Evolutionary conservation across 2,888 invertebrate species (phyloP), one percentile per base, ranked within the genome.

Genomic region (Rhamphomyia laevipes): DNA sequence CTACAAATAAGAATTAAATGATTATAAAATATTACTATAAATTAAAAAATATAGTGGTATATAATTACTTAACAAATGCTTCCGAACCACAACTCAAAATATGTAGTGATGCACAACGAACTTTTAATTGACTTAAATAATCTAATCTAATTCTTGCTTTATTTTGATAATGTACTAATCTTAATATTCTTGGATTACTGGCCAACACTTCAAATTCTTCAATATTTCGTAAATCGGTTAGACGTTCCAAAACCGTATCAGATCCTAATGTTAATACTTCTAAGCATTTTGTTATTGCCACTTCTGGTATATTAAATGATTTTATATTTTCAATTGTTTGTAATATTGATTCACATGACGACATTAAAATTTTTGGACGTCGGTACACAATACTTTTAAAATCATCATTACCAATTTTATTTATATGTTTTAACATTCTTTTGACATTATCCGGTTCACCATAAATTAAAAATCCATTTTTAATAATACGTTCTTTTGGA

Each of bases 351-450:
- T 74, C 73, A 51, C 76, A 74, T 45, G 76, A 71, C 46, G 77
- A 74, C 68, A 77, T 79, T 45, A 82, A 64, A 54, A 86, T 74
- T 54, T 78, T 80, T 12, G 85, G 86, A 57, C 77, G 74, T 17
- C 62, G 63, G 57, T 63, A 70, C 33, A 81, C 72, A 31, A 74
- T 74, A 13, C 74, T 71, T 49, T 68, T 67, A 43, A 83, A 74
- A 55, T 79, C 73, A 2, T 76, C 58, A 0, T 77, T 80, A 46
- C 74, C 76, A 33, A 82, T 63, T 1, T 65, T 66, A 2, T 69
- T 64, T 41, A 82, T 74, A 60, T 76, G 73, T 7, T 69, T 63
- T 3, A 84, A 57, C 37, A 82, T 75, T 13, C 74, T 67, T 50
- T 69, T 70, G 0, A 80, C 71, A 56, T 81, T 77, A 2, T 74